Percentiles rank a stretch among this genome's conserved stretches.
Conservation (phyloP, 2,888 invertebrate genomes). For the Troides helena region DNA sequence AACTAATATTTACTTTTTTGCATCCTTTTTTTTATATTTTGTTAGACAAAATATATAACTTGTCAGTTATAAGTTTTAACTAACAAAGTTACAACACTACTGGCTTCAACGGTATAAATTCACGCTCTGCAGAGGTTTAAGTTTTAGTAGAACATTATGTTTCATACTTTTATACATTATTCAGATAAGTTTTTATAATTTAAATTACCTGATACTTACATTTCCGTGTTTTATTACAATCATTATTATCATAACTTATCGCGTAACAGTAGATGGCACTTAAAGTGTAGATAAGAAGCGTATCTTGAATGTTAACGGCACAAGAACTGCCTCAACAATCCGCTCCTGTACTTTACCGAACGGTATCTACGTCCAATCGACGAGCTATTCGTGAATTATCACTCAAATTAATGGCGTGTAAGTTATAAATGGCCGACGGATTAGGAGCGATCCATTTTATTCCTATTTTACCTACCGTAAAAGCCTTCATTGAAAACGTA, state of each 20-base stretch:
- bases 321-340: slow-evolving; percentile 35
- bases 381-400: slow-evolving; percentile 70
- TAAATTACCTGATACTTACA: background rate
- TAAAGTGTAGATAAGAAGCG: background rate
- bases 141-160: too few species aligned
- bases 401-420: slow-evolving; percentile 80
- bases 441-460: slow-evolving; percentile 77
- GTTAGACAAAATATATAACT: too few species aligned
- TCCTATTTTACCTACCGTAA: slow-evolving; percentile 79
- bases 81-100: too few species aligned
- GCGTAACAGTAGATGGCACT: slow-evolving; percentile 29
- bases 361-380: slow-evolving; percentile 71
- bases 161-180: too few species aligned
- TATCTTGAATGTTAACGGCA: slow-evolving; percentile 28
- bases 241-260: slow-evolving; percentile 8
- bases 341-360: slow-evolving; percentile 30
- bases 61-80: too few species aligned
- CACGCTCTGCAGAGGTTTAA: too few species aligned
- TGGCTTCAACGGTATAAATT: too few species aligned
- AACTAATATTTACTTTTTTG: too few species aligned
- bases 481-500: slow-evolving; percentile 79
- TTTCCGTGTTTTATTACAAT: background rate
- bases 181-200: too few species aligned
- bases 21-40: too few species aligned
- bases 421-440: slow-evolving; percentile 79